Conservation (phyloP, 2,797 vertebrate species). For the Astyanax mexicanus region DNA sequence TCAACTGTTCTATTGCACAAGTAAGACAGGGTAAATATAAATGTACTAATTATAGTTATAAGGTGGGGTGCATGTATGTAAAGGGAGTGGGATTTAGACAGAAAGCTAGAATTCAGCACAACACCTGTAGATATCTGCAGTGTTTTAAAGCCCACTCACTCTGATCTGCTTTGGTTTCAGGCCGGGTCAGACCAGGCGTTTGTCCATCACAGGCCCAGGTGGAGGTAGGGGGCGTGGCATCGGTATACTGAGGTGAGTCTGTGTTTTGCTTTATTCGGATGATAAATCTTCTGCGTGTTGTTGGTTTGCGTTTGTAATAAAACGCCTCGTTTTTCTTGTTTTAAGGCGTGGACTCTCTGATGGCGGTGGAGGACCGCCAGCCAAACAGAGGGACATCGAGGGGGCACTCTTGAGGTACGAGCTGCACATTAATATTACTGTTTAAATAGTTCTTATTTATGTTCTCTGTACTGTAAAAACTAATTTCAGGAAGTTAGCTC, state of each 20-base stretch:
- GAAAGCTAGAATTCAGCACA: too few species aligned
- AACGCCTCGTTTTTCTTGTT: not conserved
- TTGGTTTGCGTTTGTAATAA: not conserved
- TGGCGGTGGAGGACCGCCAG: conserved; percentile 93
- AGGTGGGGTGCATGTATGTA: too few species aligned
- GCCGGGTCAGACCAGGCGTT: conserved; percentile 89
- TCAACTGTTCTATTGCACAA: too few species aligned
- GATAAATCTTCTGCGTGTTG: not conserved
- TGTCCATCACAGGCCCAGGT: conserved; percentile 90
- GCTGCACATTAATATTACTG: too few species aligned
- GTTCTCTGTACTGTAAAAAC: too few species aligned
- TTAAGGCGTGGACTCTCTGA: conserved; percentile 98
- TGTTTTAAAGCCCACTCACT: not conserved
- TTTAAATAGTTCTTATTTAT: too few species aligned
- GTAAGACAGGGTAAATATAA: too few species aligned
- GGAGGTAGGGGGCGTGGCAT: conserved; percentile 98
- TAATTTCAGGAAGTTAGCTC: too few species aligned
- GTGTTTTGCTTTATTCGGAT: not conserved
- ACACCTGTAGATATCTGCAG: too few species aligned
- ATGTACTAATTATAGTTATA: too few species aligned
- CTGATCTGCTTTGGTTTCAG: conserved; percentile 73
- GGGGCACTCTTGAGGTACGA: conserved; percentile 93
- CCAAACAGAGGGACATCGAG: conserved; percentile 97
- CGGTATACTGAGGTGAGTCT: conserved; percentile 89
- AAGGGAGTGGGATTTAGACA: too few species aligned